Evolutionary conservation across 2,797 vertebrate genomes (phyloP).

Genomic region (Protosalanx chinensis): DNA sequence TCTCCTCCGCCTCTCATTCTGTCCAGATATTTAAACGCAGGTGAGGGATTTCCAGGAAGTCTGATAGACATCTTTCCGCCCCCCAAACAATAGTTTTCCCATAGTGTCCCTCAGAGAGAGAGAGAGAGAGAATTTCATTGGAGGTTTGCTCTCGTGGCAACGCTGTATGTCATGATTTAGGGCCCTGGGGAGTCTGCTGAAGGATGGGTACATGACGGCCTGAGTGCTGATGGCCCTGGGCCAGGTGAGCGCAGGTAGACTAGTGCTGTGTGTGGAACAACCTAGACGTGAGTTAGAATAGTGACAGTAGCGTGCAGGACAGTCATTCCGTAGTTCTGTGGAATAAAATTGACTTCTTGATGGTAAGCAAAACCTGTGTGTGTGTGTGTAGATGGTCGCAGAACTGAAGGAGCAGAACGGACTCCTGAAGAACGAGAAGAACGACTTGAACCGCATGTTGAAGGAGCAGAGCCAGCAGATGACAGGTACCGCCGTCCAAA

Average conservation of each 20-base stretch:
- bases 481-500: constrained; percentile 74
- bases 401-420: constrained; percentile 92
- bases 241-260: constrained; percentile 60
- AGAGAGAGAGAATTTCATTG: neutral
- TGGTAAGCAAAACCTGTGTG: constrained; percentile 4
- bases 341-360: constrained; percentile 7
- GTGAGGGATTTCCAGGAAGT: neutral
- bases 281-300: neutral
- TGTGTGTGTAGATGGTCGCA: constrained; percentile 78
- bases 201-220: constrained; percentile 37
- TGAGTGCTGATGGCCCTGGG: constrained; percentile 44
- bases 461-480: constrained; percentile 91
- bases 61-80: constrained; percentile 1
- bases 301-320: neutral
- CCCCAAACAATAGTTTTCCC: neutral
- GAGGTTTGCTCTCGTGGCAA: neutral
- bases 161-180: constrained; percentile 41
- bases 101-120: constrained; percentile 2
- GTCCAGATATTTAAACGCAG: neutral
- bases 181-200: constrained; percentile 36
- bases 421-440: constrained; percentile 88
- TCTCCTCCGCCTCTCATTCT: neutral
- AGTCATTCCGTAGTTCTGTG: constrained; percentile 5
- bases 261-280: constrained; percentile 23
- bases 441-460: constrained; percentile 86